These are phyloP conservation scores for Redunca redunca DNA, from an alignment of 2,113 vertebrate species.

Conservation along the genomic window DNA sequence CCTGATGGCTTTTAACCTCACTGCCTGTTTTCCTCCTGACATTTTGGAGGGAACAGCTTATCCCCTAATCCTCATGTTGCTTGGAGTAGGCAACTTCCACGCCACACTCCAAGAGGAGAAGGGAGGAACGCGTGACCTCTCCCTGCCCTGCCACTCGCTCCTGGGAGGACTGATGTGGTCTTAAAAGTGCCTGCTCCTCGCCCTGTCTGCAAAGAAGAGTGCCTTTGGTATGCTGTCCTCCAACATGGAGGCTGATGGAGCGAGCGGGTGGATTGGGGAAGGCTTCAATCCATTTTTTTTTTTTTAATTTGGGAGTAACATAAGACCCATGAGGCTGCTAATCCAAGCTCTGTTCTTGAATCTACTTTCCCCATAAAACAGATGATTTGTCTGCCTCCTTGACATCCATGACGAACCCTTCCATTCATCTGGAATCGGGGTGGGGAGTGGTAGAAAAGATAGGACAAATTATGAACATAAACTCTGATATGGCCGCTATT, in stretches of 20 bases:
- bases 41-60: too few relatives aligned
- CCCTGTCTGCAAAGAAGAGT: neutral
- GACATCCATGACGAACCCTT: fast-evolving
- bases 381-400: too few relatives aligned
- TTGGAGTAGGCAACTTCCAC: neutral
- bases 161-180: fast-evolving
- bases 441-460: too few relatives aligned
- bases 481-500: neutral
- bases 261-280: neutral
- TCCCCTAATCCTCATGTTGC: neutral
- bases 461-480: neutral
- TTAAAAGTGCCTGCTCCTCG: neutral
- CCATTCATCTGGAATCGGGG: neutral
- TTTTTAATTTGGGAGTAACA: too few relatives aligned
- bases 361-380: neutral
- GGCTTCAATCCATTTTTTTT: too few relatives aligned
- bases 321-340: neutral
- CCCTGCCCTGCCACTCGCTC: neutral
- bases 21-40: neutral
- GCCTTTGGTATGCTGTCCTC: neutral
- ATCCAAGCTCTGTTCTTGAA: neutral
- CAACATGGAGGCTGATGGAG: neutral
- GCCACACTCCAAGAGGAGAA: neutral
- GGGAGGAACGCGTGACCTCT: neutral
- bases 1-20: neutral